phyloP scores from a whole-genome alignment of 2,113 vertebrate genomes.

The Gallinago jamesoni region DNA sequence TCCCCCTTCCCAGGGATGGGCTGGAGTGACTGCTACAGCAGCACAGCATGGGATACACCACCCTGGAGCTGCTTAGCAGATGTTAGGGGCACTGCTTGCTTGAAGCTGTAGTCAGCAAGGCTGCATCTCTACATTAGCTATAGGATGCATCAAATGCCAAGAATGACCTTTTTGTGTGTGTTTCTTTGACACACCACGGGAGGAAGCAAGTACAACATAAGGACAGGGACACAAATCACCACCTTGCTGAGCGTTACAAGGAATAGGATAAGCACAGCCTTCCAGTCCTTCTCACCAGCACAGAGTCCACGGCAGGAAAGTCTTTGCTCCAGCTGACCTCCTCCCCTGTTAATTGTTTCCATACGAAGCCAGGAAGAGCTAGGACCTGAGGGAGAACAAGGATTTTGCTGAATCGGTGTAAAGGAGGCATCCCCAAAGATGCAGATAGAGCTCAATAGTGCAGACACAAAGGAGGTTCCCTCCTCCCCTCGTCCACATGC shows the following conservation, averaged over 20 bases:
- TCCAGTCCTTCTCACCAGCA: conserved; percentile 81
- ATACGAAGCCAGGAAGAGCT: conserved; percentile 93
- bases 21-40: background rate
- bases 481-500: background rate
- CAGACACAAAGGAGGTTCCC: background rate
- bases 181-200: background rate
- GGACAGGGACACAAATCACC: background rate
- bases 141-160: background rate
- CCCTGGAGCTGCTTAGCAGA: background rate
- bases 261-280: background rate
- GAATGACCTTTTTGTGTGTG: background rate
- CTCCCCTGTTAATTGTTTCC: conserved; percentile 96
- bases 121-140: background rate
- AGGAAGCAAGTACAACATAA: background rate
- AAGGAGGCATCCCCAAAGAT: background rate
- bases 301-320: conserved; percentile 92
- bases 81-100: background rate
- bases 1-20: background rate
- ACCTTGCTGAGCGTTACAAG: background rate
- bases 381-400: conserved; percentile 80
- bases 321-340: conserved; percentile 94
- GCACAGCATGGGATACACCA: background rate
- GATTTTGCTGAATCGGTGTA: background rate
- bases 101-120: background rate
- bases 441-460: background rate